Conservation (phyloP, 2,113 vertebrate genomes). For the Sakesphorus luctuosus region DNA sequence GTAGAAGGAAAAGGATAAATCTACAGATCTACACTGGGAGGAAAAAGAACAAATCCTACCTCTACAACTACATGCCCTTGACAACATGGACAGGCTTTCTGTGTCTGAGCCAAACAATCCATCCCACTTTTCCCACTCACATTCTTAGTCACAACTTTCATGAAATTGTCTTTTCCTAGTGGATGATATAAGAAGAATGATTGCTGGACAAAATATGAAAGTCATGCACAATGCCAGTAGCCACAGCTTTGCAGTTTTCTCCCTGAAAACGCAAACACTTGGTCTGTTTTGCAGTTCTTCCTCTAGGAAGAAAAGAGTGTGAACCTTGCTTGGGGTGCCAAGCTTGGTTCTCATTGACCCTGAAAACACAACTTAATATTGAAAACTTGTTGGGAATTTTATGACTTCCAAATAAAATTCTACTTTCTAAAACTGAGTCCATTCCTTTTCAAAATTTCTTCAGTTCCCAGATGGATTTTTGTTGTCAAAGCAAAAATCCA, state of each 20-base stretch:
- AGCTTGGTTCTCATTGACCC: background rate
- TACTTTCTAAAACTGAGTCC: background rate
- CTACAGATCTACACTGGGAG: fast-evolving
- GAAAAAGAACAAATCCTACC: background rate
- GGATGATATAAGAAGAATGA: background rate
- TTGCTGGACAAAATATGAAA: background rate
- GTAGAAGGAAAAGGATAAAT: background rate
- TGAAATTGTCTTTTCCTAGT: background rate
- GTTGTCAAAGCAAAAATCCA: background rate
- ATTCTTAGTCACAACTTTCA: background rate
- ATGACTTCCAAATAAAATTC: background rate
- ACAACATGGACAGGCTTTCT: background rate
- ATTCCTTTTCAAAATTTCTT: background rate
- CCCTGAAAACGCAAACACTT: background rate
- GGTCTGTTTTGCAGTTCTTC: background rate
- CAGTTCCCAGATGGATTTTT: background rate
- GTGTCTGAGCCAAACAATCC: fast-evolving
- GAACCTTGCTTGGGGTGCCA: background rate
- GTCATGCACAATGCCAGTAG: background rate
- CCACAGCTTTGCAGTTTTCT: background rate
- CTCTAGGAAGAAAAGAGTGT: background rate
- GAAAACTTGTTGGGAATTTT: background rate
- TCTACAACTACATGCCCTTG: background rate
- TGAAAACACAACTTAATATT: background rate
- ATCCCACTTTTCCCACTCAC: background rate